Conservation (phyloP, 1,140 invertebrate species). For the Mycetomoellerius zeteki region DNA sequence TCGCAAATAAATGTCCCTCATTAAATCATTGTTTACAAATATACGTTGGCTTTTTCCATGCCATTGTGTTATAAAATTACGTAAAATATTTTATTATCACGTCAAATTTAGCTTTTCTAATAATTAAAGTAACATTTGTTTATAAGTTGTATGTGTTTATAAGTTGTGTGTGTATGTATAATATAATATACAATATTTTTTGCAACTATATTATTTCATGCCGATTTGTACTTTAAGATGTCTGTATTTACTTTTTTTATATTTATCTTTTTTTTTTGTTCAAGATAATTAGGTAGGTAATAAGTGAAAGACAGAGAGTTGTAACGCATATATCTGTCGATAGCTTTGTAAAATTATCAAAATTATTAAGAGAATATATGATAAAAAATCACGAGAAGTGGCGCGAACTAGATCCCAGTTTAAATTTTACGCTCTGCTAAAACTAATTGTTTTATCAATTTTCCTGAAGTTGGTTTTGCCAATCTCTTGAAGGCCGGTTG, state of each 20-base stretch:
- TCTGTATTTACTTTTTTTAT: background rate
- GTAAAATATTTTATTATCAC: slow-evolving; percentile 13
- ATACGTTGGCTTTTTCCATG: background rate
- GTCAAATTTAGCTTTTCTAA: slow-evolving; percentile 50
- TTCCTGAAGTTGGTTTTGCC: background rate
- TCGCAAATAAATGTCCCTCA: background rate
- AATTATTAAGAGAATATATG: background rate
- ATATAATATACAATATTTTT: slow-evolving; percentile 10
- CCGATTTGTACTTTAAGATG: slow-evolving; percentile 16
- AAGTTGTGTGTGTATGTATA: background rate
- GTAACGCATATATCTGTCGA: background rate
- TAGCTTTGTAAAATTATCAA: background rate
- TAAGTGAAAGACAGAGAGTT: background rate
- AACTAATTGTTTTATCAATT: background rate
- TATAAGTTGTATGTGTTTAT: slow-evolving; percentile 19
- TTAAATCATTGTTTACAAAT: slow-evolving; percentile 8
- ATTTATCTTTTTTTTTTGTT: background rate
- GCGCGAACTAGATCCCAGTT: background rate
- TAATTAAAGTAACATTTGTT: slow-evolving; percentile 11
- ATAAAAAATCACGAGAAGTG: background rate
- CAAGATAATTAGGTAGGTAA: background rate
- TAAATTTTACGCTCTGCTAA: background rate
- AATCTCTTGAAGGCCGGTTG: too few relatives aligned
- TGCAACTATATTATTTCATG: slow-evolving; percentile 1
- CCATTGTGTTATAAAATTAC: slow-evolving; percentile 2